A percentile compares a stretch with the other conserved stretches of the same genome.
Evolutionary conservation across 2,113 vertebrate species (phyloP).

Genomic region (Caracal caracal): DNA sequence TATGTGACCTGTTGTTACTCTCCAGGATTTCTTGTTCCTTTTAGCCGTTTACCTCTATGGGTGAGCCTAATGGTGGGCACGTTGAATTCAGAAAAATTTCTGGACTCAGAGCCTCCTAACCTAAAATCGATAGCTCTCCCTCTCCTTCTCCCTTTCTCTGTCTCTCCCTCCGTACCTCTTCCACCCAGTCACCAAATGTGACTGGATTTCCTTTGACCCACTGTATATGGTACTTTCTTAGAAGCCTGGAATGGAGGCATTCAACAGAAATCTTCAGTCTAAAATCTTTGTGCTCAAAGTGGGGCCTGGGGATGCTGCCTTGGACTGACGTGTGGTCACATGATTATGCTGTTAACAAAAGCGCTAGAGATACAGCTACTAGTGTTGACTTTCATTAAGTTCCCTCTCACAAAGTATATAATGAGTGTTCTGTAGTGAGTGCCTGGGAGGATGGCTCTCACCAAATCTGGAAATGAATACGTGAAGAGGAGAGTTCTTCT

Average conservation of each 20-base stretch:
- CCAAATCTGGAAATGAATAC: not conserved
- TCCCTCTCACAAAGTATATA: not conserved
- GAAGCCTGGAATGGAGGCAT: not conserved
- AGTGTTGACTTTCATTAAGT: not conserved
- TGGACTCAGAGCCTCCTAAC: not conserved
- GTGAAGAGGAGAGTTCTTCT: not conserved
- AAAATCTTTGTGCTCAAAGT: not conserved
- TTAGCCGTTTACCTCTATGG: not conserved
- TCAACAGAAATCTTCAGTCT: not conserved
- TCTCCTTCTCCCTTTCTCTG: not conserved
- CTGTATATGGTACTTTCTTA: no score
- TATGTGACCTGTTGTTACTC: not conserved
- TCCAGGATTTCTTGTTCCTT: not conserved
- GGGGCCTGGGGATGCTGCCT: not conserved
- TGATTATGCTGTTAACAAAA: not conserved
- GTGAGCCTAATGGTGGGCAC: not conserved
- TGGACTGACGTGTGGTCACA: not conserved
- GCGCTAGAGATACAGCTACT: not conserved
- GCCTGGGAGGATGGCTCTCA: not conserved
- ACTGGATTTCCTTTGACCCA: not conserved
- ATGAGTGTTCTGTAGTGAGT: not conserved
- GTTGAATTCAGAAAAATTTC: not conserved
- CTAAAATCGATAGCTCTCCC: not conserved
- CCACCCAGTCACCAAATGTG: not conserved
- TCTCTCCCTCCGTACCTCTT: not conserved